These are phyloP conservation scores for Polydrusus cervinus DNA, from an alignment of 2,888 invertebrate species.

Conservation along the genomic window DNA sequence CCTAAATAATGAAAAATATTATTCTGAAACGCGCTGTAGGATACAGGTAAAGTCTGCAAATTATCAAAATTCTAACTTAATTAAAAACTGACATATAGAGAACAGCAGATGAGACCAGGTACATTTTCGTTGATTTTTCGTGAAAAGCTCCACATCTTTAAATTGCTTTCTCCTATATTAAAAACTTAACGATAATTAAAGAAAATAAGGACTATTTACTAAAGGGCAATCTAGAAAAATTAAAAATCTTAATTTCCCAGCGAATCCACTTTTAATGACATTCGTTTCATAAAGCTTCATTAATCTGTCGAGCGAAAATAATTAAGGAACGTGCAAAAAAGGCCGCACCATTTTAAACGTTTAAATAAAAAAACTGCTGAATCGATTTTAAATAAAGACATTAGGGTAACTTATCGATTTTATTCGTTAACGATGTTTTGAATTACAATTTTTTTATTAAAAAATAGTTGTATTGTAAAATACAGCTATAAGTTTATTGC, in stretches of 20 bases:
- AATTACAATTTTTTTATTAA: no score
- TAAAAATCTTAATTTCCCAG: conserved; percentile 17
- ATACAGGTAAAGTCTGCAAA: no score
- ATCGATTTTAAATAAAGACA: conserved; percentile 29
- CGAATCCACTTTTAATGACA: conserved; percentile 15
- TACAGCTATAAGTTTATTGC: no score
- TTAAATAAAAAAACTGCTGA: conserved; percentile 16
- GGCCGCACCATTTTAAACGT: conserved; percentile 6
- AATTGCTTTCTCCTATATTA: background rate
- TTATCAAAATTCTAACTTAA: no score
- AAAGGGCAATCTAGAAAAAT: conserved; percentile 13
- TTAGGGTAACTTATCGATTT: background rate
- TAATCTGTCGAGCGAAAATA: conserved; percentile 25
- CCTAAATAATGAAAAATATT: no score
- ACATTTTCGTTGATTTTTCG: no score
- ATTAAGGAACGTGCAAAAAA: conserved; percentile 4
- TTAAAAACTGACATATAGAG: no score
- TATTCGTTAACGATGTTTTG: background rate
- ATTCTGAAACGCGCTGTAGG: no score
- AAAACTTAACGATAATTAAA: background rate
- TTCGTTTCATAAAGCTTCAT: conserved; percentile 20
- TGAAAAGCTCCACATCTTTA: background rate
- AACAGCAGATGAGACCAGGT: no score
- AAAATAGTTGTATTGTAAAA: no score
- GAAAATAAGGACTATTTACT: conserved; percentile 4